Percentiles rank a stretch among this genome's conserved stretches.
These are phyloP conservation scores for Podilymbus podiceps DNA, from an alignment of 2,113 vertebrate species.

Conservation along the genomic window DNA sequence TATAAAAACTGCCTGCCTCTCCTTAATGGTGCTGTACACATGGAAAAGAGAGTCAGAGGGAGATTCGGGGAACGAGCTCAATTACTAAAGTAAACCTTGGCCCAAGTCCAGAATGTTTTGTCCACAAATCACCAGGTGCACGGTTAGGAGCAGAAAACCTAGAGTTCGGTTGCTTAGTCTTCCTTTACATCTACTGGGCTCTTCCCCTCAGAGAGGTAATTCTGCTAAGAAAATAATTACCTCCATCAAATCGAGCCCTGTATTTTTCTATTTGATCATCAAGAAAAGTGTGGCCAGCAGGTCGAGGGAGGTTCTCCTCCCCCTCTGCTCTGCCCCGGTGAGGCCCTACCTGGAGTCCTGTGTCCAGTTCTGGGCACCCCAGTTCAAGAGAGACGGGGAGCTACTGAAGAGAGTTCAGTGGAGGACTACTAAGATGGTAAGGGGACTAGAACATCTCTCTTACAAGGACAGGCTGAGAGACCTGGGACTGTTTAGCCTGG, in stretches of 20 bases:
- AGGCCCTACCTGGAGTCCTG: no score
- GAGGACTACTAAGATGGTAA: no score
- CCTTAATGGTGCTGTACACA: neutral
- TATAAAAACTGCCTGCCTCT: neutral
- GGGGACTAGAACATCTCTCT: no score
- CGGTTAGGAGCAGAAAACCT: neutral
- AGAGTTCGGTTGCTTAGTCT: neutral
- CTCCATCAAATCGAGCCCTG: neutral
- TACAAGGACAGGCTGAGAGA: no score
- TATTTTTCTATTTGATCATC: neutral
- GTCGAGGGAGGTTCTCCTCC: no score
- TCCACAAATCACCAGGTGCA: neutral
- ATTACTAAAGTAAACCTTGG: neutral
- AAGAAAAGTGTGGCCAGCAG: no score
- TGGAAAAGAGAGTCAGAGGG: neutral
- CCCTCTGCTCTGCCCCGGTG: no score
- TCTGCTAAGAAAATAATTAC: neutral
- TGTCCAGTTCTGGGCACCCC: no score
- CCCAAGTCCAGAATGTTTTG: neutral
- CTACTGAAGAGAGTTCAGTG: no score
- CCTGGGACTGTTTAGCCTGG: no score
- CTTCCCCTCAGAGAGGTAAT: neutral
- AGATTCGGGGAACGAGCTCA: neutral
- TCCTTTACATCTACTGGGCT: neutral
- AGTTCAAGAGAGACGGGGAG: no score